Conservation (phyloP, 2,888 invertebrate species). For the Ophion obscuratus region DNA sequence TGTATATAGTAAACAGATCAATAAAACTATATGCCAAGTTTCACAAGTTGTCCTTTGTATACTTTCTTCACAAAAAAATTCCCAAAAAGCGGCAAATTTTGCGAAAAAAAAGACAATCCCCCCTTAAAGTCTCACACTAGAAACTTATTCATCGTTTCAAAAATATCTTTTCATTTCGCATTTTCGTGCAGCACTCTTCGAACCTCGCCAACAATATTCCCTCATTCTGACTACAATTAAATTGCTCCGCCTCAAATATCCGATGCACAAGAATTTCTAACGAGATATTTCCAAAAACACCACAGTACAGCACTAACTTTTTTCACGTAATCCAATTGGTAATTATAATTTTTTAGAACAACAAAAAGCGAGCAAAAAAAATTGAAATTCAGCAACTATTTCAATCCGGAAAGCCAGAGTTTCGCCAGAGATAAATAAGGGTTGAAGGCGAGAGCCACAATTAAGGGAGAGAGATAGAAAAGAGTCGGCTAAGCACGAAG, state of each 20-base stretch:
- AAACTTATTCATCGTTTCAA: background rate
- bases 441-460: constrained; percentile 9
- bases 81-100: too few species aligned
- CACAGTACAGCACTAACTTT: background rate
- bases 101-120: too few species aligned
- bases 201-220: background rate
- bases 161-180: background rate
- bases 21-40: too few species aligned
- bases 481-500: constrained; percentile 50
- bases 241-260: background rate
- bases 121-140: background rate
- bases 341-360: background rate
- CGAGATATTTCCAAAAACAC: background rate
- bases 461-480: constrained; percentile 45
- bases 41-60: too few species aligned
- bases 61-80: too few species aligned
- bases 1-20: too few species aligned
- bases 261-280: background rate
- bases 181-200: background rate
- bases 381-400: constrained; percentile 10
- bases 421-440: constrained; percentile 6
- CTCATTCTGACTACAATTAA: background rate
- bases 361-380: background rate
- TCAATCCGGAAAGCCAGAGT: constrained; percentile 1
- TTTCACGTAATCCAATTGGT: constrained; percentile 3